phyloP scores from a whole-genome alignment of 2,797 vertebrate species.

The Megaceryle alcyon region DNA sequence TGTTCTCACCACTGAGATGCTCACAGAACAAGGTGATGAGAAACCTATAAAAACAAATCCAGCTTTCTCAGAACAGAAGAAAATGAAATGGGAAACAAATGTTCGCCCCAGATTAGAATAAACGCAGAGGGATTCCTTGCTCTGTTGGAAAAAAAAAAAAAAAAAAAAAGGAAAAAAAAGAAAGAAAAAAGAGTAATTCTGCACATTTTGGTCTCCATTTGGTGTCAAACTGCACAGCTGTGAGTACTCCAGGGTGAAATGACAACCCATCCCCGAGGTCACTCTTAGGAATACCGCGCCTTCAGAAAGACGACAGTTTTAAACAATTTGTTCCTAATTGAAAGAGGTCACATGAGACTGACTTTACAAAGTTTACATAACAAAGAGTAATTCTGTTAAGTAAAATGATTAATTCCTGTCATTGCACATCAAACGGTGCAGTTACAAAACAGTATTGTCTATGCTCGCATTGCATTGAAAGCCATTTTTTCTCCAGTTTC shows the following conservation, averaged over 20 bases:
- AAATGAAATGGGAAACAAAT: conserved; percentile 60
- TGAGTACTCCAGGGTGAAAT: conserved; percentile 78
- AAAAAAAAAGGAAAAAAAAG: not conserved
- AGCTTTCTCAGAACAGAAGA: not conserved
- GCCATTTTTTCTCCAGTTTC: conserved; percentile 73
- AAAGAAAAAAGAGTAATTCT: not conserved
- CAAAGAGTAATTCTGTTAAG: conserved; percentile 84
- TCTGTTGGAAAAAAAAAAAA: not conserved
- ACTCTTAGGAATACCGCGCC: conserved; percentile 75
- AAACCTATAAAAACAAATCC: conserved; percentile 27
- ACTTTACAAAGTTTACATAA: conserved; percentile 87
- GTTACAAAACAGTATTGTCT: conserved; percentile 87
- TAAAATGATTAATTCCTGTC: conserved; percentile 85
- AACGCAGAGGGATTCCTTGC: not conserved
- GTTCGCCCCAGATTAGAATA: not conserved
- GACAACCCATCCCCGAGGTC: conserved; percentile 80
- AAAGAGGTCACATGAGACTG: conserved; percentile 80
- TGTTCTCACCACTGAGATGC: conserved; percentile 22
- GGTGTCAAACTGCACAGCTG: conserved; percentile 73
- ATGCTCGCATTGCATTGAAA: conserved; percentile 71
- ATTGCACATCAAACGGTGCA: conserved; percentile 83
- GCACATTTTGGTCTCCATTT: conserved; percentile 50
- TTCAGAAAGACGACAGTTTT: conserved; percentile 81
- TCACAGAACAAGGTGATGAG: not conserved
- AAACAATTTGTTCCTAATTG: conserved; percentile 78